These are phyloP conservation scores for Prosapia bicincta DNA, from an alignment of 2,888 invertebrate genomes.

Conservation along the genomic window DNA sequence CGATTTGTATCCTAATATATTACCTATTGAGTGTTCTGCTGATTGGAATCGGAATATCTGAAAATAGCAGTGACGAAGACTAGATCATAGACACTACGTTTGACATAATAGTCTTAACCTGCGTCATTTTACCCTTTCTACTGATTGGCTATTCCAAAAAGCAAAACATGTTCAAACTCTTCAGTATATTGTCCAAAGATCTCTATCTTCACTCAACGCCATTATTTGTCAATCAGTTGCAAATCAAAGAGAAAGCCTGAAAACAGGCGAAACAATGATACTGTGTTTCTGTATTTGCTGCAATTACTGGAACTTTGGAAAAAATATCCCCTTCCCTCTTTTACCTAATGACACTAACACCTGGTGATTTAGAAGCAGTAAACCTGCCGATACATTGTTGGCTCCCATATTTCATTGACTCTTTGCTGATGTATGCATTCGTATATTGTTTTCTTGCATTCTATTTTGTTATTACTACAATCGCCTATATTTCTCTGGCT, in stretches of 20 bases:
- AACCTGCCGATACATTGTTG: not conserved
- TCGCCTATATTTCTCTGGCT: not conserved
- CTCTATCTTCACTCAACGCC: not conserved
- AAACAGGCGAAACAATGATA: not conserved
- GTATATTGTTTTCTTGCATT: not conserved
- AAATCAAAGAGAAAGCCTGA: not conserved
- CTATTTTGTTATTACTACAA: not conserved
- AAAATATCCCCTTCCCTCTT: not conserved
- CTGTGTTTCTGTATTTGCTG: not conserved
- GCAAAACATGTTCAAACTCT: not conserved
- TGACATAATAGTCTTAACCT: too few relatives aligned
- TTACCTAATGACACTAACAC: not conserved
- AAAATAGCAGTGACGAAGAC: too few relatives aligned
- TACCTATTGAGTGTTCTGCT: too few relatives aligned
- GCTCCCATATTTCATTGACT: not conserved
- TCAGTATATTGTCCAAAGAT: not conserved
- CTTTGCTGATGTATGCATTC: not conserved
- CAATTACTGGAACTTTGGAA: not conserved
- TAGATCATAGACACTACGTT: too few relatives aligned
- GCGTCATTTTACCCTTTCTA: not conserved
- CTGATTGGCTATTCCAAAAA: not conserved
- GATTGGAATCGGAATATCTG: too few relatives aligned
- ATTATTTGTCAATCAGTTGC: not conserved
- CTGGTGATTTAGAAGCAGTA: not conserved
- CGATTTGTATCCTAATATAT: too few relatives aligned